Evolutionary conservation across 2,113 vertebrate genomes (phyloP).

Genomic region (Petrocephalus microphthalmus): DNA sequence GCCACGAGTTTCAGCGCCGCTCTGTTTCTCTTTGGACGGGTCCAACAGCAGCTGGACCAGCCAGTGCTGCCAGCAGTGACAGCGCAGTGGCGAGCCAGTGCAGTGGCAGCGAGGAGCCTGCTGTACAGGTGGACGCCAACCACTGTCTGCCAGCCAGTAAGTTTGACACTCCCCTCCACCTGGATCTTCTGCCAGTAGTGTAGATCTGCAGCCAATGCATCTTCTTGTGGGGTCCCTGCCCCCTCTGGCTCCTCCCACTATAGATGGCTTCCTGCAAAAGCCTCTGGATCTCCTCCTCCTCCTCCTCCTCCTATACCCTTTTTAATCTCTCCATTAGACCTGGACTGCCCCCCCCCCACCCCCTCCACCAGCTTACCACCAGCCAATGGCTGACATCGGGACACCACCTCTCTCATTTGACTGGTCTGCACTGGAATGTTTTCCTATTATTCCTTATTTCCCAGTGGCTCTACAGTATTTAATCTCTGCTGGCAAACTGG

Average conservation of each 20-base stretch:
- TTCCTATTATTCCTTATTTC: neutral
- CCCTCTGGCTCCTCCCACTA: neutral
- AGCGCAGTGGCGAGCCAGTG: conserved; percentile 49
- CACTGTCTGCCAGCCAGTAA: conserved; percentile 50
- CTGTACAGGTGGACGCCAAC: conserved; percentile 33
- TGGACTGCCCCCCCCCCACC: neutral
- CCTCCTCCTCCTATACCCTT: neutral
- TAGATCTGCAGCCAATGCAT: neutral
- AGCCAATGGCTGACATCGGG: neutral
- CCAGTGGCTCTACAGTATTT: neutral
- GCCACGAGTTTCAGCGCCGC: conserved; percentile 14
- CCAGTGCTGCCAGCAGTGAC: conserved; percentile 44
- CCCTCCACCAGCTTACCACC: neutral
- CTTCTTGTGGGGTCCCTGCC: neutral
- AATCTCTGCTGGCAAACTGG: neutral
- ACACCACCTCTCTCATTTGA: neutral
- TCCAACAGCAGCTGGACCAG: conserved; percentile 36
- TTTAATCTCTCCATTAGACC: neutral
- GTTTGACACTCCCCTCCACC: conserved; percentile 40
- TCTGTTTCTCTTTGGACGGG: conserved; percentile 34
- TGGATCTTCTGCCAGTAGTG: neutral
- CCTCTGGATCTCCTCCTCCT: neutral
- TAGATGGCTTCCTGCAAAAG: neutral
- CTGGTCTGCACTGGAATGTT: neutral
- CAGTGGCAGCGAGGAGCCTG: conserved; percentile 46